Base-by-base conservation (phyloP, 1,140 invertebrate species). In the Laodelphax striatellus region DNA sequence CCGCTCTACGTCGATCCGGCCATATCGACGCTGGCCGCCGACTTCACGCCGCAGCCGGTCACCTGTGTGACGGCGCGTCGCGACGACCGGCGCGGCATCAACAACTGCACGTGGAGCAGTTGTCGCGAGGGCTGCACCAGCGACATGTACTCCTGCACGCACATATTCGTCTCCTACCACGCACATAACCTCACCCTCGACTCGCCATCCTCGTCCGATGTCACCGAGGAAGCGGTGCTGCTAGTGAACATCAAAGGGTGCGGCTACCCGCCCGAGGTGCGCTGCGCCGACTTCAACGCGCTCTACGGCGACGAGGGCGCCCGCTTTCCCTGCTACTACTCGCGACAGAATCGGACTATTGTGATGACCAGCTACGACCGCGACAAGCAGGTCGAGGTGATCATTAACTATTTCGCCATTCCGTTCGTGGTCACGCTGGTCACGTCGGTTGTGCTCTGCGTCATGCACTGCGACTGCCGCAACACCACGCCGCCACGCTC, bases 1-100 rank as follows among this genome's bases (percentile, higher is more conserved):
- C 90, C 90, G 46, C 78, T 92, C n/a, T 90, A 92, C 73, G 88
- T 92, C 43, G 87, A 94, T 73, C 89, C 90, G 24, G 90, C 90
- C n/a, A 83, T 94, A 62, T 90, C 88, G 66, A 92, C 90, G 5
- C 73, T 93, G 55, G 84, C 85, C 3, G 87, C 89, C 46, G 87
- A 92, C 72, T 92, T 92, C 71, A 82, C 86, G 43, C 81, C 85
- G 1, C 74, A 82, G 55, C 89, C 89, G 8, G 87, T 88, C 6
- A 79, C 83, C 46, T 92, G 90, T 73, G 80, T 86, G 0, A 90
- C 87, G 0, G 80, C 83, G 16, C 73, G 86, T 19, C 76, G 84
- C n/a, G 87, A 90, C 67, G 84, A 90, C 65, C 76, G 84, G 42
- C 77, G 80, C 41, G 87, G 89, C 1, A 76, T 91, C 42, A 85